Base-by-base conservation (phyloP, 2,797 vertebrate genomes). In the Coccyzus lansbergi region DNA sequence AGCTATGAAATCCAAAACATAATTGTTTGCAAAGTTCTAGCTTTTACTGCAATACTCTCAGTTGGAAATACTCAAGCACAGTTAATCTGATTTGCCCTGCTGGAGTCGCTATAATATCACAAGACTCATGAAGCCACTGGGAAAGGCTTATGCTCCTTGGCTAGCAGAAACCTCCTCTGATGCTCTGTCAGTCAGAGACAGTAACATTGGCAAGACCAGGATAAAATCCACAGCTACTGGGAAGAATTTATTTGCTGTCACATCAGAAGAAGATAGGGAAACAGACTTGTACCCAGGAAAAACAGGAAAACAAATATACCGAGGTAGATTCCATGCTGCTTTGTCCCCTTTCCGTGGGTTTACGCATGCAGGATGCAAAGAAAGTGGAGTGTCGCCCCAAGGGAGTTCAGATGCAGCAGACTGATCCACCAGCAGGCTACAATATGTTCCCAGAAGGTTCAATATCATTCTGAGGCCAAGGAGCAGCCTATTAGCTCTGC, bases 401-500 rank as follows among this genome's bases (percentile, higher is more conserved):
- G 80, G 68, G 90, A 86, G 80, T 48, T 95, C 80, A 79, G 81
- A 82, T 64, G 64, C 77, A 94, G 71, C 95, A 95, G 93, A 80
- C 64, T 88, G 93, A 93, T 95, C 85, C 80, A 88, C 77, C 89
- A 95, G 64, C 89, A 95, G 87, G 91, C 74, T 93, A 64, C 89
- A 92, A 58, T 88, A 90, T 93, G 89, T 94, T 93, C 85, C 93
- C 95, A 95, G 91, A 94, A 93, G 80, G 83, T 84, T 58, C 71
- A 84, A 33, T 88, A 51, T 44, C 71, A 90, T 74, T 84, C 80
- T 3, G 26, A 94, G 90, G 90, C 93, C 95, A 94, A 93, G 77
- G 80, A 96, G 92, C 93, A 95, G 88, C 87, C 95, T 91, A 90
- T 90, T 90, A 95, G 78, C 91, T 92, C 95, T 82, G 93, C 92